These are phyloP conservation scores for Amphilophus citrinellus DNA, from an alignment of 2,113 vertebrate species.

Conservation along the genomic window DNA sequence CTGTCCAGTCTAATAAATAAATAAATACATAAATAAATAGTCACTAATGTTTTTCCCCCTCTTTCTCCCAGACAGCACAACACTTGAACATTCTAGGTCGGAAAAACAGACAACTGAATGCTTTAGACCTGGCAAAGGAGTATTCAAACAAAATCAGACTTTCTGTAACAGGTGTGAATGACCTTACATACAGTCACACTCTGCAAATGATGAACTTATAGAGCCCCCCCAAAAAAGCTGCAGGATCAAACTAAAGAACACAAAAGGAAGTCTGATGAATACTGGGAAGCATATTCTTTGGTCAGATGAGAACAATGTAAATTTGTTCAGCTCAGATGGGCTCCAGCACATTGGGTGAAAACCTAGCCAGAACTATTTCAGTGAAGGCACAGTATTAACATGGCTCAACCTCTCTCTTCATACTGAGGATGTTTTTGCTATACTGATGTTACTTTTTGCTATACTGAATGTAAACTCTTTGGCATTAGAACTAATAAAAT, in stretches of 20 bases:
- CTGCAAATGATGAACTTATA: neutral
- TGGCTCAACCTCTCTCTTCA: neutral
- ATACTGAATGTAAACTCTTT: neutral
- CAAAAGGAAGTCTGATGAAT: neutral
- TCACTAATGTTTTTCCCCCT: too few species aligned
- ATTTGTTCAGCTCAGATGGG: neutral
- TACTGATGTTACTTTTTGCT: neutral
- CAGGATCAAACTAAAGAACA: neutral
- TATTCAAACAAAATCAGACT: too few species aligned
- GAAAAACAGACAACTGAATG: neutral
- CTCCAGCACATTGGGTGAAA: neutral
- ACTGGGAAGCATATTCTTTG: neutral
- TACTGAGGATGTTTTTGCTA: neutral
- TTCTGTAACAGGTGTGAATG: too few species aligned
- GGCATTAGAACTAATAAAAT: neutral
- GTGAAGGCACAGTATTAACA: neutral
- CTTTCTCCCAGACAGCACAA: neutral
- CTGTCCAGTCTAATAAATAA: neutral
- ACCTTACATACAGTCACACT: neutral
- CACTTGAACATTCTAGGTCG: neutral
- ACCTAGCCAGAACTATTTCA: neutral
- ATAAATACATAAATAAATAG: too few species aligned
- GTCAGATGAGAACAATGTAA: neutral
- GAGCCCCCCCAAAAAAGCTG: accelerated
- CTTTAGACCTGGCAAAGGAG: neutral